Base-by-base conservation (phyloP, 2,888 invertebrate species). In the Pecten maximus region DNA sequence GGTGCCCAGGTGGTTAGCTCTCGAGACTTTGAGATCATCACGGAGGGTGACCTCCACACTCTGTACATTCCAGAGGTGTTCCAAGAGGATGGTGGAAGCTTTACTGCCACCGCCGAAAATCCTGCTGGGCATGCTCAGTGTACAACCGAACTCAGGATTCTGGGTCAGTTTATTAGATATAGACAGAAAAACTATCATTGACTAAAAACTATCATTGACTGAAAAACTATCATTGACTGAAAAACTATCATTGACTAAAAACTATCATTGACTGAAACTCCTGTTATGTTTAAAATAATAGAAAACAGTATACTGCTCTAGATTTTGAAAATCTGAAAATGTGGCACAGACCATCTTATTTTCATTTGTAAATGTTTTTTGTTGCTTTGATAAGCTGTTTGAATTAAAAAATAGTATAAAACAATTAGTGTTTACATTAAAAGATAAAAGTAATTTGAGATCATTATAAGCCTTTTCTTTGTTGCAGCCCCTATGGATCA, bases 111-210 rank as follows among this genome's bases (percentile, higher is more conserved):
- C 60, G 97, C 97, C 88, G 94, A 95, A 88, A 97, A 97, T 93
- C 93, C 94, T 19, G 97, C 96, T 87, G 97, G 97, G 39, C 95
- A 96, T 89, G 94, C 96, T n/a, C 98, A 98, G 96, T 98, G 98
- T 96, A 98, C 98, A 93, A 98, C 98, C 15, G 98, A 98, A 95
- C 98, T 98, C 93, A 98, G 98, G 91, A 98, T 98, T 40, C 94
- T 95, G 93, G 95, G 96, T 96, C 92, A 93, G 93, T 92, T 15
- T 19, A 48, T 40, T 40, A 0, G 23, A n/a, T n/a, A n/a, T 39
- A 35, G 0, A 74, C 2, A 28, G 74, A 28, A 35, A 28, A 35
- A 35, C 60, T 54, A 86, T 16, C n/a, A 40, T 40, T 40, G 60
- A 19, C 19, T n/a, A n/a, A n/a, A n/a, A n/a, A n/a, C n/a, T n/a